phyloP scores from a whole-genome alignment of 2,888 invertebrate genomes.

The Mythimna albipuncta region DNA sequence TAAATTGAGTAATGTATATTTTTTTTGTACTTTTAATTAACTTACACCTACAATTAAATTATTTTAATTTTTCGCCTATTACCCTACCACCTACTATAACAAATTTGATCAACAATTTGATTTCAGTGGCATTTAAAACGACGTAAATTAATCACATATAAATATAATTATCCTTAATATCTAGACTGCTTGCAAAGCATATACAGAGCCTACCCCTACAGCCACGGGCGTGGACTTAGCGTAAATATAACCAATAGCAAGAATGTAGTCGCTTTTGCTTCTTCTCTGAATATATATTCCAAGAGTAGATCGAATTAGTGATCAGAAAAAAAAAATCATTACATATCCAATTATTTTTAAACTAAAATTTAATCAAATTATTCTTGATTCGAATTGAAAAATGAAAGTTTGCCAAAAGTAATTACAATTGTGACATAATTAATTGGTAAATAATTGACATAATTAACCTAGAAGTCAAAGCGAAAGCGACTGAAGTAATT shows the following conservation, averaged over 20 bases:
- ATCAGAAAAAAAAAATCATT: background rate
- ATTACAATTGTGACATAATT: conserved; percentile 12
- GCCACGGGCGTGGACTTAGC: conserved; percentile 48
- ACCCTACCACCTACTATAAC: conserved; percentile 1
- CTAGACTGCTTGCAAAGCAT: conserved; percentile 71
- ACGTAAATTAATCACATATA: conserved; percentile 63
- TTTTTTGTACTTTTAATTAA: conserved; percentile 10
- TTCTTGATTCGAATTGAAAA: conserved; percentile 10
- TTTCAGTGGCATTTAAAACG: conserved; percentile 66
- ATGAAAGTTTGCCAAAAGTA: conserved; percentile 1
- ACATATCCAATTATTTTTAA: background rate
- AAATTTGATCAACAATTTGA: conserved; percentile 22
- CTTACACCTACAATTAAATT: background rate
- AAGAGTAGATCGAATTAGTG: too few species aligned
- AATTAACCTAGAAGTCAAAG: conserved; percentile 31
- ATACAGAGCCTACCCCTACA: conserved; percentile 67
- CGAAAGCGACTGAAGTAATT: conserved; percentile 52
- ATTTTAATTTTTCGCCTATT: background rate
- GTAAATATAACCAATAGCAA: conserved; percentile 31
- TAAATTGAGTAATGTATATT: background rate
- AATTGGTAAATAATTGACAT: background rate
- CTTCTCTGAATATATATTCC: too few species aligned
- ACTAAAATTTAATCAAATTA: background rate
- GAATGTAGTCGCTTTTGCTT: conserved; percentile 39
- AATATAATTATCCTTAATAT: conserved; percentile 52